These are phyloP conservation scores for Tamias sibiricus DNA, from an alignment of 2,113 vertebrate species.

Conservation along the genomic window DNA sequence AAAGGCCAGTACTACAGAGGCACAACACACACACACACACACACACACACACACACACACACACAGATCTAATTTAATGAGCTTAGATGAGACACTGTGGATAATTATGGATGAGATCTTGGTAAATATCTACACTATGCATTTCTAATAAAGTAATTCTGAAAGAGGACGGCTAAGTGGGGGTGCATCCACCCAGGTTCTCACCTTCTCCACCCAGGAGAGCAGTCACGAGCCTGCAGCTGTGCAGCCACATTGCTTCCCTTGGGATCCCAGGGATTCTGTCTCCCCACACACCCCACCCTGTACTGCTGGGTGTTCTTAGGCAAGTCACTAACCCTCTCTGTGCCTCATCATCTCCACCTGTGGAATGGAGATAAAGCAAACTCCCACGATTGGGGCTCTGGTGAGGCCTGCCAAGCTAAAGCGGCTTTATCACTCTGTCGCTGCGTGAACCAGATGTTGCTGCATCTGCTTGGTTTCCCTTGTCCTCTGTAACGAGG, in stretches of 20 bases:
- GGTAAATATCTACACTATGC: background rate
- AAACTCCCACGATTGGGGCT: too few species aligned
- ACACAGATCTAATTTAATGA: slow-evolving; percentile 49
- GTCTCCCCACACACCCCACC: fast-evolving
- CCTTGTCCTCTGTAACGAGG: background rate
- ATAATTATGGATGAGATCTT: background rate
- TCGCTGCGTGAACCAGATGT: too few species aligned
- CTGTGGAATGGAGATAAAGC: background rate
- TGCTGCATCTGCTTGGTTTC: too few species aligned
- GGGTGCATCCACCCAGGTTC: fast-evolving
- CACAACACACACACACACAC: background rate
- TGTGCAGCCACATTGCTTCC: background rate
- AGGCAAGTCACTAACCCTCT: background rate
- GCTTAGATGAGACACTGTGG: background rate
- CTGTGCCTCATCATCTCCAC: background rate
- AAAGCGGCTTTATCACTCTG: background rate
- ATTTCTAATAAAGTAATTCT: background rate
- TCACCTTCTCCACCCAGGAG: background rate
- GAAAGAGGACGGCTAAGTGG: background rate
- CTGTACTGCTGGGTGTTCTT: background rate
- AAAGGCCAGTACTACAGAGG: slow-evolving; percentile 14
- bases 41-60: too few species aligned
- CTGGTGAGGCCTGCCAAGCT: background rate
- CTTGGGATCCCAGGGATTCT: background rate
- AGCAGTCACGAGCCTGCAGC: background rate